These are phyloP conservation scores for Thripadectes ignobilis DNA, from an alignment of 2,797 vertebrate genomes.

Conservation along the genomic window DNA sequence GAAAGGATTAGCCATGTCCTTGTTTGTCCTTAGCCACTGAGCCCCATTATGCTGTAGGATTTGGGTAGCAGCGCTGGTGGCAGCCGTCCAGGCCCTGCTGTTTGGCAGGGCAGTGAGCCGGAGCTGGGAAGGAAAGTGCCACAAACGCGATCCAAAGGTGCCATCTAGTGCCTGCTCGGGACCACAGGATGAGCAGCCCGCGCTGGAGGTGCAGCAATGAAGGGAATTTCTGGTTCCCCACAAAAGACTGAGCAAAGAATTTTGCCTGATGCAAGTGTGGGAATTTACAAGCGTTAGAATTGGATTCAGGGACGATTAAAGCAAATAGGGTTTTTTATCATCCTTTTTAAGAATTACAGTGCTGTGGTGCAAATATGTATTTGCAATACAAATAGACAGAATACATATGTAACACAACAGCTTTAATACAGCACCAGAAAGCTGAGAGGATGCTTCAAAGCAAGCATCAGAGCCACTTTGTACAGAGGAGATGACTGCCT, in stretches of 20 bases:
- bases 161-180: conserved; percentile 48
- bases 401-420: background rate
- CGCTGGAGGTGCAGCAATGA: background rate
- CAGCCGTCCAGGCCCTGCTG: background rate
- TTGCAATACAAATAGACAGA: background rate
- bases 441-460: background rate
- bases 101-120: background rate
- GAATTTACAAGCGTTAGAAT: background rate
- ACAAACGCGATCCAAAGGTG: conserved; percentile 3
- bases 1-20: background rate
- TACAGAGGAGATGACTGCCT: background rate
- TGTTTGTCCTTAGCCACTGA: conserved; percentile 41
- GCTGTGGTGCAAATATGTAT: background rate
- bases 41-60: background rate
- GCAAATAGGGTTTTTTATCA: background rate
- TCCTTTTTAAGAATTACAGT: background rate
- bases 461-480: background rate
- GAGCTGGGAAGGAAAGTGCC: background rate
- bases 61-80: background rate
- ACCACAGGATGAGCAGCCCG: background rate
- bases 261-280: background rate
- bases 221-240: background rate
- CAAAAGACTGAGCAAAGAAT: background rate
- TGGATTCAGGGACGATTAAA: background rate
- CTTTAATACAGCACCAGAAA: background rate